Conservation (phyloP, 64 coral and sea anemone genomes). For the Montipora efflorescens region DNA sequence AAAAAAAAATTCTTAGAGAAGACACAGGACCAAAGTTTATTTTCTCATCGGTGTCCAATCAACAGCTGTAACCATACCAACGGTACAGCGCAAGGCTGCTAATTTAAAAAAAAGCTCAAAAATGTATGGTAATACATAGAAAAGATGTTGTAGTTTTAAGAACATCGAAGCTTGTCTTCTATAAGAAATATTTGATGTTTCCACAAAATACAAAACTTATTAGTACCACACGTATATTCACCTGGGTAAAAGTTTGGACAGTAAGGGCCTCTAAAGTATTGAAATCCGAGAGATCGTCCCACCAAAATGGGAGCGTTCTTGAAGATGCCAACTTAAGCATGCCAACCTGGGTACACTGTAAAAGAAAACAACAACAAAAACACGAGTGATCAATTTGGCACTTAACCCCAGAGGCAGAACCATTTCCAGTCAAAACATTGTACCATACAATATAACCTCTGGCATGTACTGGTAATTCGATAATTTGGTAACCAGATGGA, state of each 20-base stretch:
- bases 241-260: slow-evolving; percentile 21
- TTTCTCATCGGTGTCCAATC: too few relatives aligned
- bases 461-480: neutral
- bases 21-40: too few relatives aligned
- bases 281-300: slow-evolving; percentile 5
- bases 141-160: too few relatives aligned
- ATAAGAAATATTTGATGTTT: neutral
- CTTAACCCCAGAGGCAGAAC: neutral
- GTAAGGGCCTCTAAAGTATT: slow-evolving; percentile 13
- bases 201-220: neutral
- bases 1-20: too few relatives aligned
- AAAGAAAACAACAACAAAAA: neutral
- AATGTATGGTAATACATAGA: too few relatives aligned
- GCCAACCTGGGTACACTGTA: slow-evolving; percentile 26
- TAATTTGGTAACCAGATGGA: neutral
- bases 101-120: too few relatives aligned
- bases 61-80: too few relatives aligned
- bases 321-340: slow-evolving; percentile 10
- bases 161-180: too few relatives aligned
- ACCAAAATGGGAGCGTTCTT: slow-evolving; percentile 42
- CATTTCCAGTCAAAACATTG: neutral
- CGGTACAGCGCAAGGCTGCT: too few relatives aligned
- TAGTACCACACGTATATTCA: slow-evolving; percentile 13
- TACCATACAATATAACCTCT: neutral
- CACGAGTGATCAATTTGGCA: neutral